Percentiles rank a stretch among this genome's conserved stretches.
Conservation (phyloP, 2,113 vertebrate genomes). For the Stegostoma tigrinum region DNA sequence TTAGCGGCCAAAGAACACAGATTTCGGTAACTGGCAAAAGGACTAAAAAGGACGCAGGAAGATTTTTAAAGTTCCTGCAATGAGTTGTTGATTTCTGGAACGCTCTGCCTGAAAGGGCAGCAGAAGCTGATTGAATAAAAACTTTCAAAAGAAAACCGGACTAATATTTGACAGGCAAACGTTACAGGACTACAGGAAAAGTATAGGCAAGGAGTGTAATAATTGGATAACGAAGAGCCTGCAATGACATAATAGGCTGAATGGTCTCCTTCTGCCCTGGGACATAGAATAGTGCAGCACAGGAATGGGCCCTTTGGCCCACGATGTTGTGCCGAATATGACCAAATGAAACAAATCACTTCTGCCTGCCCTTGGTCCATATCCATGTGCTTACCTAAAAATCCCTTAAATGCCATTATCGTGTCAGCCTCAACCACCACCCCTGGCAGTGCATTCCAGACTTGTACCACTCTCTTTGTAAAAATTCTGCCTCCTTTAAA, state of each 20-base stretch:
- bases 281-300: too few species aligned
- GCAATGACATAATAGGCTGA: neutral
- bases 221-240: neutral
- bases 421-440: too few species aligned
- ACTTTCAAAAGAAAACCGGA: neutral
- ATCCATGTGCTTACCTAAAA: too few species aligned
- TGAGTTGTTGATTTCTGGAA: neutral
- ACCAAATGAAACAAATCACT: too few species aligned
- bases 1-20: neutral
- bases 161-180: neutral
- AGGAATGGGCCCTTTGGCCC: too few species aligned
- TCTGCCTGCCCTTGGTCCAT: too few species aligned
- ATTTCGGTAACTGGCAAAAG: neutral
- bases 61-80: neutral
- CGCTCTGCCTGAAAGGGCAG: neutral
- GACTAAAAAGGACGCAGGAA: neutral
- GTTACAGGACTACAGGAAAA: neutral
- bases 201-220: neutral
- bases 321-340: too few species aligned
- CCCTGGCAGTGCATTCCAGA: too few species aligned
- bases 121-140: neutral
- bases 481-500: too few species aligned
- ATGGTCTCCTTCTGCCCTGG: neutral
- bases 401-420: too few species aligned
- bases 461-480: too few species aligned